These are phyloP conservation scores for Asobara japonica DNA, from an alignment of 1,140 invertebrate species.

Conservation along the genomic window DNA sequence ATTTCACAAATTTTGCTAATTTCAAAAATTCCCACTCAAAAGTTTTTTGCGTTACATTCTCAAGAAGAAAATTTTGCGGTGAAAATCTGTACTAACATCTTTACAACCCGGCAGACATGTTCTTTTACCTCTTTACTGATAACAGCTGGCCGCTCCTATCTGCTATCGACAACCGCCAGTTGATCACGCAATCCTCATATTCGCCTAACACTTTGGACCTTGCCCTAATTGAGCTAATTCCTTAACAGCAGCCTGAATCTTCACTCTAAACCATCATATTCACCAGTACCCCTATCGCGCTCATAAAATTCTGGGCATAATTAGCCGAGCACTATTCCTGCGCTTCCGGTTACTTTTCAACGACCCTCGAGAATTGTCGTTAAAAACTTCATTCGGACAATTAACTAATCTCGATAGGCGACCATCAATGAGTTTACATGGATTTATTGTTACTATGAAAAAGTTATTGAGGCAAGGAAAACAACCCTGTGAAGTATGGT, in stretches of 20 bases:
- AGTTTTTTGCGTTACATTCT: too few species aligned
- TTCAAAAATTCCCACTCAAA: too few species aligned
- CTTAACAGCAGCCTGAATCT: neutral
- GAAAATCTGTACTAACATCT: neutral
- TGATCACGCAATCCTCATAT: neutral
- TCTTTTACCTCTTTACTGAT: neutral
- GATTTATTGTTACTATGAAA: too few species aligned
- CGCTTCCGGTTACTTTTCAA: neutral
- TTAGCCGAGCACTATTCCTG: neutral
- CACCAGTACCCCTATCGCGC: neutral
- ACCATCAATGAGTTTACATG: neutral
- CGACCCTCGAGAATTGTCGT: neutral
- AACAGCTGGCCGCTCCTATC: neutral
- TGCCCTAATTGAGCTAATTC: too few species aligned
- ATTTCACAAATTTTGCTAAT: too few species aligned
- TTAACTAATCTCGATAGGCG: neutral
- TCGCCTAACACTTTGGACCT: neutral
- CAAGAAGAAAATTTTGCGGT: neutral
- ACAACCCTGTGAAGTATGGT: too few species aligned
- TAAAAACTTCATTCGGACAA: neutral
- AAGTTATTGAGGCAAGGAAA: too few species aligned
- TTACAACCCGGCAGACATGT: neutral
- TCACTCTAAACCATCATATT: neutral
- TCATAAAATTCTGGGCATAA: neutral
- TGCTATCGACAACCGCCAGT: neutral